Evolutionary conservation across 2,888 invertebrate genomes (phyloP).

Genomic region (Geophilus truncorum): DNA sequence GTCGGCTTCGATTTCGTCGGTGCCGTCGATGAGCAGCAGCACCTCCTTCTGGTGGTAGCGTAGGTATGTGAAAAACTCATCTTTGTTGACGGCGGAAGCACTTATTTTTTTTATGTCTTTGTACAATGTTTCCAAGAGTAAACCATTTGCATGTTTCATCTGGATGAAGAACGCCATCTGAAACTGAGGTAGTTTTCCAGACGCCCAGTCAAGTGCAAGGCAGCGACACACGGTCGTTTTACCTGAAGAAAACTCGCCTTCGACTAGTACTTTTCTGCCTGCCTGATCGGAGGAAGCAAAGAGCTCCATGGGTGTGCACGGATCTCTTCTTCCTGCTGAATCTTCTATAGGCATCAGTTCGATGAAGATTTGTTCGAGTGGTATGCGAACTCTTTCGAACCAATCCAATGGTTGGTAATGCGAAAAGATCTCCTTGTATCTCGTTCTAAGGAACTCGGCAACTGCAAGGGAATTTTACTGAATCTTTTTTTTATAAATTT

Average conservation of each 20-base stretch:
- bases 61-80: slow-evolving; percentile 23
- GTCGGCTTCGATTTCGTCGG: slow-evolving; percentile 22
- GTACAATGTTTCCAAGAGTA: not conserved
- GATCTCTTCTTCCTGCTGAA: slow-evolving; percentile 17
- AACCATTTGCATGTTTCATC: slow-evolving; percentile 1
- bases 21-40: slow-evolving; percentile 19
- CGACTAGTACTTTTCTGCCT: not conserved
- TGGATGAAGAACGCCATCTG: slow-evolving; percentile 18
- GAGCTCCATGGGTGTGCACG: slow-evolving; percentile 8
- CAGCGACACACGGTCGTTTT: slow-evolving; percentile 25
- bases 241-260: slow-evolving; percentile 23
- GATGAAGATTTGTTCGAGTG: not conserved
- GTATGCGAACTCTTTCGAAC: not conserved
- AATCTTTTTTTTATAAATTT: no score
- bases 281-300: not conserved
- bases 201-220: slow-evolving; percentile 29
- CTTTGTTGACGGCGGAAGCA: not conserved
- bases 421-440: slow-evolving; percentile 26
- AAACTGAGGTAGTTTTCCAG: slow-evolving; percentile 25
- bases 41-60: slow-evolving; percentile 22
- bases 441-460: slow-evolving; percentile 8
- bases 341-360: slow-evolving; percentile 27
- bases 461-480: no score
- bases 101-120: slow-evolving; percentile 29
- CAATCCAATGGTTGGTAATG: slow-evolving; percentile 10